phyloP scores from a whole-genome alignment of 2,888 invertebrate species.

The Apotomis betuletana region DNA sequence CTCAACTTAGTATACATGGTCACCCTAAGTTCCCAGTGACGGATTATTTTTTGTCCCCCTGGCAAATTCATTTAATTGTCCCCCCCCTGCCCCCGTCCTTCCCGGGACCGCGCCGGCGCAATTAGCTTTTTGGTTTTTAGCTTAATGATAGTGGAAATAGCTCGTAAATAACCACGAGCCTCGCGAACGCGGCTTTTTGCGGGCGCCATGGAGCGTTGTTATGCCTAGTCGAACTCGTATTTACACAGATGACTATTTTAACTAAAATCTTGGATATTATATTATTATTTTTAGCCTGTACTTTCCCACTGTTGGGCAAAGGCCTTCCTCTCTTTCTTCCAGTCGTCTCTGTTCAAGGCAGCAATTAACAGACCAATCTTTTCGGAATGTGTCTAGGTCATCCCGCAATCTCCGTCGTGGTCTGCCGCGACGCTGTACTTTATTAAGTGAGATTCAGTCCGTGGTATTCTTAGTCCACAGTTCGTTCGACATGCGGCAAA shows the following conservation, averaged over 20 bases:
- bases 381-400: too few species aligned
- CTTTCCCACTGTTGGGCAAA: too few species aligned
- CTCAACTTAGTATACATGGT: conserved; percentile 46
- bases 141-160: conserved; percentile 52
- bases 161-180: conserved; percentile 46
- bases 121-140: conserved; percentile 57
- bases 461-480: too few species aligned
- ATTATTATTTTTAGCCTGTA: too few species aligned
- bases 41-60: conserved; percentile 65
- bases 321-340: too few species aligned
- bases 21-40: conserved; percentile 50
- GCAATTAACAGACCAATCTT: too few species aligned
- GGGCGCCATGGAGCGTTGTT: background rate
- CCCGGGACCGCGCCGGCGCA: conserved; percentile 58
- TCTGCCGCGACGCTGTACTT: too few species aligned
- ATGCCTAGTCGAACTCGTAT: background rate
- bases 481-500: too few species aligned
- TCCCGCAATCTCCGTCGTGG: too few species aligned
- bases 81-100: conserved; percentile 68
- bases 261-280: background rate
- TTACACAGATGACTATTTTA: background rate
- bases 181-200: conserved; percentile 33
- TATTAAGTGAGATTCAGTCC: too few species aligned
- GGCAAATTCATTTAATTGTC: conserved; percentile 79
- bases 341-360: too few species aligned